Evolutionary conservation across 1,140 invertebrate genomes (phyloP).

Genomic region (Gryon sp.): DNA sequence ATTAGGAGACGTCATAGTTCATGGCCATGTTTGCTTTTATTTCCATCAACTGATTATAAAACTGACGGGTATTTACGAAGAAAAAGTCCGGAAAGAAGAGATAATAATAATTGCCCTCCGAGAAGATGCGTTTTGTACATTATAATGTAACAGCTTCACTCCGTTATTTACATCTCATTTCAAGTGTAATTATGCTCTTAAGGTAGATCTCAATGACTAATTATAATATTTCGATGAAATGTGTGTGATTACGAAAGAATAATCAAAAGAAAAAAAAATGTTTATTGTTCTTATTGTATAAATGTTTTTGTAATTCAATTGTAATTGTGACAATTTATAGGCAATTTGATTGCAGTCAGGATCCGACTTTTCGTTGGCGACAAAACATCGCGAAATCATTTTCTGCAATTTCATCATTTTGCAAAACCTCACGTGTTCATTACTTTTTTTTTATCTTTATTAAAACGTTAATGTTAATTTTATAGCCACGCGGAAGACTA

Average conservation of each 20-base stretch:
- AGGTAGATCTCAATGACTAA: conserved; percentile 17
- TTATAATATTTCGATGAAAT: conserved; percentile 43
- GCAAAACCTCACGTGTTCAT: neutral
- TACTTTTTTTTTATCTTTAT: neutral
- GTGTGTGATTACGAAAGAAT: conserved; percentile 13
- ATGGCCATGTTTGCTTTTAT: conserved; percentile 48
- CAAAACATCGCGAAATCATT: conserved; percentile 8
- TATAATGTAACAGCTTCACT: conserved; percentile 21
- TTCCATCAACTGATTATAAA: conserved; percentile 47
- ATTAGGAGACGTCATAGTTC: conserved; percentile 31
- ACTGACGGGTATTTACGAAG: conserved; percentile 23
- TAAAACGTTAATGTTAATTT: no score
- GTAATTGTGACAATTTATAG: neutral
- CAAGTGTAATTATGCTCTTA: conserved; percentile 28
- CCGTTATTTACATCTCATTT: conserved; percentile 42
- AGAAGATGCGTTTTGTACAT: conserved; percentile 36
- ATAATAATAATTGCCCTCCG: conserved; percentile 32
- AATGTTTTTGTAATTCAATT: neutral
- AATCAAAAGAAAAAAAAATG: conserved; percentile 1
- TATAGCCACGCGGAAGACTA: neutral
- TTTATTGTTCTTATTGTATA: neutral
- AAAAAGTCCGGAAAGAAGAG: conserved; percentile 54
- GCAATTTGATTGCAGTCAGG: no score
- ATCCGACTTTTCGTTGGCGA: no score
- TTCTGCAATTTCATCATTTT: conserved; percentile 12